Percentiles rank a stretch among this genome's conserved stretches.
Evolutionary conservation across 2,888 invertebrate species (phyloP).

Genomic region (Horisme vitalbata): DNA sequence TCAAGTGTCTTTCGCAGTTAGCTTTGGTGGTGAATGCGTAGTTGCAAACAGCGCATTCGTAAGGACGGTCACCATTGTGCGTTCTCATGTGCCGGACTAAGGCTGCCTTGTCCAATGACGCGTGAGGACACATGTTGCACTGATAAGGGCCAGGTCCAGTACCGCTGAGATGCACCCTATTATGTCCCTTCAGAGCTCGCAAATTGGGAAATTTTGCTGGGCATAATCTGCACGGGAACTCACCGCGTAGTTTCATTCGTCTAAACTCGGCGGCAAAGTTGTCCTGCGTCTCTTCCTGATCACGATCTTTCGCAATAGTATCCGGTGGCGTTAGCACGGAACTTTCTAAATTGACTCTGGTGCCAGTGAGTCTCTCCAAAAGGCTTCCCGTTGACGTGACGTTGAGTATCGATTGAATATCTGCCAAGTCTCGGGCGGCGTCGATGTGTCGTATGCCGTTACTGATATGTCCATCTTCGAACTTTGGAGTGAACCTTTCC

Average conservation of each 20-base stretch:
- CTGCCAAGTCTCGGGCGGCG: constrained; percentile 89
- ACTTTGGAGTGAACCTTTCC: constrained; percentile 70
- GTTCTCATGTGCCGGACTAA: constrained; percentile 95
- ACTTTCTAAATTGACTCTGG: constrained; percentile 68
- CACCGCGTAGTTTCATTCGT: constrained; percentile 94
- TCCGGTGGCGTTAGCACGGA: constrained; percentile 72
- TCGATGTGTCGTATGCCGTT: constrained; percentile 78
- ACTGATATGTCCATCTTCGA: constrained; percentile 63
- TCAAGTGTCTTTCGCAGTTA: constrained; percentile 96
- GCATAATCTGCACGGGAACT: constrained; percentile 96
- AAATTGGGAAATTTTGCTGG: constrained; percentile 93
- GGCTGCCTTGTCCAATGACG: constrained; percentile 94
- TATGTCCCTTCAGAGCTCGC: constrained; percentile 95
- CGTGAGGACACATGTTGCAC: constrained; percentile 96
- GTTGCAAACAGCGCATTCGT: constrained; percentile 96
- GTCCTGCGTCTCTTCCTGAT: constrained; percentile 89
- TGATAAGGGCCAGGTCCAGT: constrained; percentile 91
- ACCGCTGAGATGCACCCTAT: constrained; percentile 91
- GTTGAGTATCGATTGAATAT: constrained; percentile 92
- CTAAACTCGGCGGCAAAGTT: constrained; percentile 92
- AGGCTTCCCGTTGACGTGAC: constrained; percentile 88
- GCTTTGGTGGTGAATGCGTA: constrained; percentile 99
- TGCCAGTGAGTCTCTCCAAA: constrained; percentile 83
- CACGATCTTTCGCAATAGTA: constrained; percentile 65
- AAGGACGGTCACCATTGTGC: constrained; percentile 97